Base-by-base conservation (phyloP, 2,888 invertebrate genomes). In the Andrena haemorrhoa region DNA sequence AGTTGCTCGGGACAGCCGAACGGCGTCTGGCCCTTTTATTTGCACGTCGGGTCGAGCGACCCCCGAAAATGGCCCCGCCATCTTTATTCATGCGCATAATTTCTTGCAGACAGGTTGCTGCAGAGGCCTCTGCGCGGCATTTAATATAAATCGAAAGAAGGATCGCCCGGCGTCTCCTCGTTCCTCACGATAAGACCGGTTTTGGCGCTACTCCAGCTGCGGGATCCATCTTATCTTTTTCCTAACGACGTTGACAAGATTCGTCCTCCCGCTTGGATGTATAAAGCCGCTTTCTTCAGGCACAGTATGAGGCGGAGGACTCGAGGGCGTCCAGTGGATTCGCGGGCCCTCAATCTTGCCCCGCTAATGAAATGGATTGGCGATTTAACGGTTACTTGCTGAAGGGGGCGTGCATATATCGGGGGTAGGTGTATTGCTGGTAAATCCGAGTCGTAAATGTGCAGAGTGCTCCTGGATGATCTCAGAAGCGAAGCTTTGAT, bases 61-160 rank as follows among this genome's bases (percentile, higher is more conserved):
- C 80, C 68, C 69, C 56, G 61, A 56, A 83, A 82, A 72, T 47
- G 71, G 31, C 60, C 70, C 63, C 74, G 72, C 23, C 77, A 84
- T 79, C 87, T 84, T 82, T 86, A 81, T 77, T 78, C 84, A 69
- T 81, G 86, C 79, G 70, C 86, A 83, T 73, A 81, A 86, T 83
- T 85, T 73, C 79, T 74, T 71, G 80, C 72, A 82, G 80, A 86
- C 89, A 87, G 89, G 87, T 88, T 88, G 87, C 83, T 68, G 56
- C 87, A 73, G 70, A 47, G 64, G 51, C 76, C 56, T 56, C 56
- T 79, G 79, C 85, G 78, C 66, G 87, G 69, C 75, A 78, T 88
- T 88, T 88, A 86, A 88, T 87, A 84, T 80, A 87, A 86, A 88
- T 88, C 88, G 86, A 86, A 88, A 78, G 88, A 87, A 83, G 81